These are phyloP conservation scores for Osmerus mordax DNA, from an alignment of 2,113 vertebrate species.

Conservation along the genomic window DNA sequence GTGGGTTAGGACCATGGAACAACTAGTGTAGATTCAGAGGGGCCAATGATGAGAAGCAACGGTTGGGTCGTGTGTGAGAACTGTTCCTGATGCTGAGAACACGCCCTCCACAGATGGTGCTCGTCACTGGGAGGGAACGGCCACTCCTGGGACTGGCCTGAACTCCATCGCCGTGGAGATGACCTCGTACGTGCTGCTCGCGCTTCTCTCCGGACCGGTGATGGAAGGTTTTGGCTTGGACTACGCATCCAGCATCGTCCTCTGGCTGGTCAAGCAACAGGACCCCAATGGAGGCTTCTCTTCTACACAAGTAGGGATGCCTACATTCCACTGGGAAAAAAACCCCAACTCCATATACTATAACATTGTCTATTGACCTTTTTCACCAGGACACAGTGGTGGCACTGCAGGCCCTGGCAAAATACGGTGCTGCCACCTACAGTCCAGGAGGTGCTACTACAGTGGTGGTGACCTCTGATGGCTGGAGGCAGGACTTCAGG, in stretches of 20 bases:
- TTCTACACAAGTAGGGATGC: slow-evolving; percentile 78
- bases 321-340: not conserved
- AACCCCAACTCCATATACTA: no score
- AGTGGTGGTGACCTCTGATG: slow-evolving; percentile 64
- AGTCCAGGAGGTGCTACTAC: slow-evolving; percentile 51
- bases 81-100: no score
- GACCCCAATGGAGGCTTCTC: slow-evolving; percentile 82
- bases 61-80: not conserved
- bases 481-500: slow-evolving; percentile 66
- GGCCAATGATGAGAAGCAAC: no score
- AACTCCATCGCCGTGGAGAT: slow-evolving; percentile 77
- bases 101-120: slow-evolving; percentile 45
- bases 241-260: slow-evolving; percentile 67
- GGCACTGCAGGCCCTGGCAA: slow-evolving; percentile 83
- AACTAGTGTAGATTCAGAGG: no score
- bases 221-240: slow-evolving; percentile 57
- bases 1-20: no score
- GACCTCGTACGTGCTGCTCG: slow-evolving; percentile 76
- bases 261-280: slow-evolving; percentile 79
- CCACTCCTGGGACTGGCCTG: slow-evolving; percentile 35
- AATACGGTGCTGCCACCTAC: slow-evolving; percentile 71
- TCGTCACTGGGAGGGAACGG: slow-evolving; percentile 60
- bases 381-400: slow-evolving; percentile 81
- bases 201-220: slow-evolving; percentile 66
- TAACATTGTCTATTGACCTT: not conserved